Conservation (phyloP, 2,113 vertebrate genomes). For the Mugil cephalus region DNA sequence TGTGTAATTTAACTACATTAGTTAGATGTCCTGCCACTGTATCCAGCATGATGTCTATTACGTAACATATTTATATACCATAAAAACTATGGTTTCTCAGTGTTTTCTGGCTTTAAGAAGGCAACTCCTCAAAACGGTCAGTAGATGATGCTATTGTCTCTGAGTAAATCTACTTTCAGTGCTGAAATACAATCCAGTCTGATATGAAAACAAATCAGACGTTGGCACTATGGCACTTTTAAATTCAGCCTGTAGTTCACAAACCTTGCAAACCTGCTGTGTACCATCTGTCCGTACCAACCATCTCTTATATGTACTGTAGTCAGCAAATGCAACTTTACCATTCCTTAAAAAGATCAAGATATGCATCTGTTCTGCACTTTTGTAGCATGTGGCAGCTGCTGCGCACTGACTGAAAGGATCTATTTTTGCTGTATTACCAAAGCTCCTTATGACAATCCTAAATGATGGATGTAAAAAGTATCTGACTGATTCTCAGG, state of each 20-base stretch:
- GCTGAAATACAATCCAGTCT: neutral
- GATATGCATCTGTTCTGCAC: neutral
- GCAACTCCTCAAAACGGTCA: conserved; percentile 26
- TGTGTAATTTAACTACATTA: conserved; percentile 3
- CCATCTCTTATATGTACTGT: neutral
- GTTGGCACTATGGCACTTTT: conserved; percentile 18
- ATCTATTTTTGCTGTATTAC: neutral
- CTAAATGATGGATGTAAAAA: neutral
- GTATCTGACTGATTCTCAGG: neutral
- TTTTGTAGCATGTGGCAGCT: neutral
- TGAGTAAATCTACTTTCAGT: neutral
- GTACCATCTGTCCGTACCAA: conserved; percentile 45
- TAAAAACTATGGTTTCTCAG: neutral
- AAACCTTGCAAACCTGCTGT: conserved; percentile 12
- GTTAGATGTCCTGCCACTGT: neutral
- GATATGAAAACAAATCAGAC: neutral
- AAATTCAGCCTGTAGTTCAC: conserved; percentile 19
- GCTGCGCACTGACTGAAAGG: conserved; percentile 7
- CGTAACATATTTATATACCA: neutral
- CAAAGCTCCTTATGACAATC: conserved; percentile 39
- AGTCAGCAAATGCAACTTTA: neutral
- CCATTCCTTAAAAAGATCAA: neutral
- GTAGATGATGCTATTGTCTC: conserved; percentile 35
- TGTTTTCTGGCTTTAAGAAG: neutral
- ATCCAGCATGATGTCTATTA: neutral